These are phyloP conservation scores for Dysidea cf. avara DNA, from an alignment of 37 sponge, comb jelly and placozoan genomes.

Conservation along the genomic window DNA sequence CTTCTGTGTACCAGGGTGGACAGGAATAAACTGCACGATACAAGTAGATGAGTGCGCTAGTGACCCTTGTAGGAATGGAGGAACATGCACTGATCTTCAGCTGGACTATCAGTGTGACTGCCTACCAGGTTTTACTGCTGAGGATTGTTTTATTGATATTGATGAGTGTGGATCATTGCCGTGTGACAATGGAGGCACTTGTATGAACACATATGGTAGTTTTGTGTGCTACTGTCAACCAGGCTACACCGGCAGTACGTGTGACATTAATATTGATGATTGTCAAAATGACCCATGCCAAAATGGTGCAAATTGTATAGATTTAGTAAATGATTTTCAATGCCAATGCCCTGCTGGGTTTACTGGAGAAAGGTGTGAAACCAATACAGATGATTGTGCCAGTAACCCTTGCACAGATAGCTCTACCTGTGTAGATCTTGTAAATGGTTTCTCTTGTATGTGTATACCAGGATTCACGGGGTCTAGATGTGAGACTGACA, in stretches of 20 bases:
- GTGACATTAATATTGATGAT: constrained; percentile 62
- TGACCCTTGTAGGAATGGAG: constrained; percentile 69
- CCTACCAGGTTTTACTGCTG: constrained; percentile 59
- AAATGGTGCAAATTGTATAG: constrained; percentile 48
- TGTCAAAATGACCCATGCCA: constrained; percentile 51
- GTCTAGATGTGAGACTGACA: constrained; percentile 23
- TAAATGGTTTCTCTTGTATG: constrained; percentile 15
- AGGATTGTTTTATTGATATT: constrained; percentile 55
- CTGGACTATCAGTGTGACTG: constrained; percentile 57
- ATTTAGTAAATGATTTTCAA: constrained; percentile 30
- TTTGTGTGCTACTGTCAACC: constrained; percentile 61
- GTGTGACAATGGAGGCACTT: constrained; percentile 62
- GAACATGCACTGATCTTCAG: constrained; percentile 67
- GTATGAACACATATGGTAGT: no score
- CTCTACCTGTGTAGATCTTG: constrained; percentile 22
- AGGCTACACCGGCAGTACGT: constrained; percentile 58
- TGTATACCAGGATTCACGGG: constrained; percentile 59
- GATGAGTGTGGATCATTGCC: constrained; percentile 55
- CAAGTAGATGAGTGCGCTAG: constrained; percentile 52
- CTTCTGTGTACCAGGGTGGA: constrained; percentile 77
- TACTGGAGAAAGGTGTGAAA: constrained; percentile 51
- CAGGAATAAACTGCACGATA: constrained; percentile 60
- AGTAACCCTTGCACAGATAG: constrained; percentile 43
- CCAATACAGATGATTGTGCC: constrained; percentile 34
- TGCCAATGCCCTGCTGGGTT: constrained; percentile 53